A percentile compares a stretch with the other conserved stretches of the same genome.
These are phyloP conservation scores for Herminia tarsipennalis DNA, from an alignment of 2,888 invertebrate species.

Conservation along the genomic window DNA sequence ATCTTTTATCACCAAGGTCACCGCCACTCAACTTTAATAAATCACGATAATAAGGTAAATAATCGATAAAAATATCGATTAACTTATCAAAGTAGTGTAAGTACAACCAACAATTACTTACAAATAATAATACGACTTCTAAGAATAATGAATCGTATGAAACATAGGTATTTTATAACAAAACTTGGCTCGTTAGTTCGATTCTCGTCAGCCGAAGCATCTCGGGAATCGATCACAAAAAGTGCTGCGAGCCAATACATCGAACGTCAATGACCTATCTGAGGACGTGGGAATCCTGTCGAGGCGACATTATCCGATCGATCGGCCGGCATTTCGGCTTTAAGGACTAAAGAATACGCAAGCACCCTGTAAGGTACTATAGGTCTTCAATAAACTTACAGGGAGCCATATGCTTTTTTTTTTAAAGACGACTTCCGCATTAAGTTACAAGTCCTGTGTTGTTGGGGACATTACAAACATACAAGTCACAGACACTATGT, in stretches of 20 bases:
- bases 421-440: too few species aligned
- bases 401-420: too few species aligned
- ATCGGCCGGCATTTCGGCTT: slow-evolving; percentile 35
- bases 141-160: slow-evolving; percentile 15
- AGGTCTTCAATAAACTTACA: neutral
- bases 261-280: slow-evolving; percentile 74
- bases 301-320: slow-evolving; percentile 56
- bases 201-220: slow-evolving; percentile 53
- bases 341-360: slow-evolving; percentile 4
- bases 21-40: too few species aligned
- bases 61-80: too few species aligned
- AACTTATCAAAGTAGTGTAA: too few species aligned
- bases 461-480: too few species aligned
- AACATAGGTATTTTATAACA: slow-evolving; percentile 22
- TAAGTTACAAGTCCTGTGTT: too few species aligned
- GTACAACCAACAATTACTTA: too few species aligned
- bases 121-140: slow-evolving; percentile 10
- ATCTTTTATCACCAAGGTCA: too few species aligned
- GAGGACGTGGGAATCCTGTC: slow-evolving; percentile 74
- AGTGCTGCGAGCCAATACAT: slow-evolving; percentile 61
- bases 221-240: slow-evolving; percentile 68
- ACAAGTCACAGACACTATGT: too few species aligned
- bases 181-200: slow-evolving; percentile 61
- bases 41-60: too few species aligned
- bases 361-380: slow-evolving; percentile 3